phyloP scores from a whole-genome alignment of 2,797 vertebrate species.

The Leptodactylus fallax region DNA sequence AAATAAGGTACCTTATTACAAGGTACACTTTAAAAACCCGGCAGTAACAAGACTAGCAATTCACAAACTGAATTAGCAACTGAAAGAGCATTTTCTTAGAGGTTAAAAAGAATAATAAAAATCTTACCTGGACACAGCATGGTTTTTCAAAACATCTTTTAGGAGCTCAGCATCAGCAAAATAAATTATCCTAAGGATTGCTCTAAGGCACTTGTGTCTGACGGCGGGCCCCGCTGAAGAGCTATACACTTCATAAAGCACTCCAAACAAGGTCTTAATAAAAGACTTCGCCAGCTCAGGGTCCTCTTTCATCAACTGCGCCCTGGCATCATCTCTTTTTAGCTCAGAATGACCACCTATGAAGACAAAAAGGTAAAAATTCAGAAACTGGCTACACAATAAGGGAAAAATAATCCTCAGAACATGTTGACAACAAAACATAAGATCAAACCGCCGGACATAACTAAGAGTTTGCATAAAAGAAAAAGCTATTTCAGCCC shows the following conservation, averaged over 20 bases:
- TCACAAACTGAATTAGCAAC: background rate
- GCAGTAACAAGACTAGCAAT: too few species aligned
- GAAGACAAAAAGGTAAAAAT: background rate
- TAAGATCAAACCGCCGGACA: background rate
- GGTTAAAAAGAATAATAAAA: background rate
- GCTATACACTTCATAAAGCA: conserved; percentile 99
- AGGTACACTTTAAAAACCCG: too few species aligned
- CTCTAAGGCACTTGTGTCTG: conserved; percentile 99
- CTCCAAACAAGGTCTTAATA: conserved; percentile 98
- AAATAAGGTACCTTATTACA: too few species aligned
- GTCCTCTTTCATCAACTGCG: conserved; percentile 98
- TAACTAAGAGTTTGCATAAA: background rate
- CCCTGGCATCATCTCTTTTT: conserved; percentile 95
- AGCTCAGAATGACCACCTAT: conserved; percentile 93
- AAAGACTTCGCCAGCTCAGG: conserved; percentile 98
- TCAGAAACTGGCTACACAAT: background rate
- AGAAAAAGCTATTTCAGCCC: background rate
- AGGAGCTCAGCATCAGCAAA: conserved; percentile 98
- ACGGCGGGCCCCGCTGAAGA: conserved; percentile 98
- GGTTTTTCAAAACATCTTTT: conserved; percentile 98
- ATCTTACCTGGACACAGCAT: conserved; percentile 94
- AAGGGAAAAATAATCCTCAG: background rate
- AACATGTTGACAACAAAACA: background rate
- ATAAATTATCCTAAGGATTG: conserved; percentile 99
- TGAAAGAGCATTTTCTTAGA: background rate